A percentile compares a stretch with the other conserved stretches of the same genome.
Conservation (phyloP, 2,113 vertebrate genomes). For the Aleadryas rufinucha region DNA sequence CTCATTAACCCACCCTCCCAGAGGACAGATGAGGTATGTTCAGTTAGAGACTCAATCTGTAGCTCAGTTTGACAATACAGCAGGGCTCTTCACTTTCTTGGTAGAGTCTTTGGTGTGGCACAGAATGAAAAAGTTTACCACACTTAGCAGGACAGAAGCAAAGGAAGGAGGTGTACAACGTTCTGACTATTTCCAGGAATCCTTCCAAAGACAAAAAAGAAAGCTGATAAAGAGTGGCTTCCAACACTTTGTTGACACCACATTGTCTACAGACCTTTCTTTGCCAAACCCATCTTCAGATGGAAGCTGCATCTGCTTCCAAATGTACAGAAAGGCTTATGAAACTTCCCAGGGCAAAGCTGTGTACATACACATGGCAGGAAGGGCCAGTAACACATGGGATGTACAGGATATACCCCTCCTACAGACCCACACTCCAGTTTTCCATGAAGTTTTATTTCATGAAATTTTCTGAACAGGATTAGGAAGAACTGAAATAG, state of each 20-base stretch:
- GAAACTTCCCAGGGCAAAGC: neutral
- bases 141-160: neutral
- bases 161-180: neutral
- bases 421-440: neutral
- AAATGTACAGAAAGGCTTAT: neutral
- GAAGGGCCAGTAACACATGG: neutral
- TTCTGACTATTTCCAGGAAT: neutral
- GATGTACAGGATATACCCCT: neutral
- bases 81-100: neutral
- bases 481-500: neutral
- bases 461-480: neutral
- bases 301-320: neutral
- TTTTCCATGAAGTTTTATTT: neutral
- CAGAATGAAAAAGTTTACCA: neutral
- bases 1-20: neutral
- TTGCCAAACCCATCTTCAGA: neutral
- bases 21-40: accelerated
- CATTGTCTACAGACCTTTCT: accelerated
- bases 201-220: neutral
- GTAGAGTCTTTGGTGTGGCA: neutral
- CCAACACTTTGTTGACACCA: too few relatives aligned
- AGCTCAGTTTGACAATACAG: neutral
- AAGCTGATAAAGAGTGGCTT: neutral
- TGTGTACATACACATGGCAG: neutral
- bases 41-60: neutral